phyloP scores from a whole-genome alignment of 2,888 invertebrate species.

The Schizaphis graminum region DNA sequence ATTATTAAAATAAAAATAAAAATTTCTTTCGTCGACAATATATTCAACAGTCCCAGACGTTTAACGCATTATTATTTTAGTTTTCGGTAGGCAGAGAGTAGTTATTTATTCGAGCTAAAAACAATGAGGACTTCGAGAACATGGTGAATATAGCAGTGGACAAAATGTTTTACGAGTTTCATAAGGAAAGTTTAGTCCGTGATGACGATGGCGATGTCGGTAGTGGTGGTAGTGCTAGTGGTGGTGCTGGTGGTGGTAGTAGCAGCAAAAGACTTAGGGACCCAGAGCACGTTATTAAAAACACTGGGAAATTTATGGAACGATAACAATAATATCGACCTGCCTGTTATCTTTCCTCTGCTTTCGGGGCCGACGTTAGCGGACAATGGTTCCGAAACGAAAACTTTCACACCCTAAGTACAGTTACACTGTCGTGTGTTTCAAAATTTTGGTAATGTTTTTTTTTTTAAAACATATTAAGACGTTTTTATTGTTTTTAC shows the following conservation, averaged over 20 bases:
- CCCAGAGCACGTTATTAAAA: conserved; percentile 64
- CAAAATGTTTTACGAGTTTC: conserved; percentile 66
- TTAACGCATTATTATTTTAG: conserved; percentile 31
- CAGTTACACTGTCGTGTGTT: conserved; percentile 43
- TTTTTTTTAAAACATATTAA: conserved; percentile 43
- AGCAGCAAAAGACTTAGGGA: conserved; percentile 62
- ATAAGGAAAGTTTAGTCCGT: conserved; percentile 64
- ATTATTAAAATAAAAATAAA: not conserved
- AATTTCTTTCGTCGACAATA: not conserved
- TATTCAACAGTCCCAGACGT: not conserved
- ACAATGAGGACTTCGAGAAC: conserved; percentile 60
- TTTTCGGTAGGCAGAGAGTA: not conserved
- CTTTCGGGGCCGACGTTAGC: conserved; percentile 34
- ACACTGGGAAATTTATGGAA: conserved; percentile 65
- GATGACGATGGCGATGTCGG: not conserved
- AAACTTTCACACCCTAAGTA: conserved; percentile 58
- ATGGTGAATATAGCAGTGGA: conserved; percentile 54
- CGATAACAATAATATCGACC: conserved; percentile 66
- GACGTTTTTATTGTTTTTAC: not conserved
- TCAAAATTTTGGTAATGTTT: conserved; percentile 5
- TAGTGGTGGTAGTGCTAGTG: not conserved
- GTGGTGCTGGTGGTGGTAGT: not conserved
- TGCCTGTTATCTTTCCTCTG: conserved; percentile 61
- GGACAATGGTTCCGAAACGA: conserved; percentile 64
- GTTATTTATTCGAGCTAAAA: conserved; percentile 57